Base-by-base conservation (phyloP, 2,113 vertebrate genomes). In the Cheilinus undulatus region DNA sequence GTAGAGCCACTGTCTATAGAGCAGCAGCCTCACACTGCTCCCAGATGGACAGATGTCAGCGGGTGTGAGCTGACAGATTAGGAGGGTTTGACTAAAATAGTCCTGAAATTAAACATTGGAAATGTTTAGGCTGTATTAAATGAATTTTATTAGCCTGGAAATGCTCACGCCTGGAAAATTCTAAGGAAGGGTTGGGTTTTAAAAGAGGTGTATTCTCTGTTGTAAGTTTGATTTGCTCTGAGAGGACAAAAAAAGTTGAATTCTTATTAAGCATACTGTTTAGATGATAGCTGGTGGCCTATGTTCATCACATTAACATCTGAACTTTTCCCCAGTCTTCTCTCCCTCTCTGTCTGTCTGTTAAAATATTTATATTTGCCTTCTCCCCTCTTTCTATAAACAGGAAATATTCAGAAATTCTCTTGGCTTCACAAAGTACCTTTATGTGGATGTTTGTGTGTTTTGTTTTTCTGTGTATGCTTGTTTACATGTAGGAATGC, bases 1-100 rank as follows among this genome's bases (percentile, higher is more conserved):
- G 27, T 51, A 65, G 72, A 81, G 78, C 77, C 63, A 63, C 74
- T 50, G 72, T 78, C 63, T 69, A 54, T 46, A 28, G 70, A 76
- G 52, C 62, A 38, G 38, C 8, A 67, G 14, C 36, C 70, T 76
- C 63, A 49, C 10, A 15, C 66, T 66, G 62, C 49, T 62, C 58
- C 34, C 19, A 0, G 36, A 57, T 46, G 42, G 78, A 82, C 74
- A 50, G 68, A 86, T 86, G 80, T 76, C 56, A 61, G 27, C 57
- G 66, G 32, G 46, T 56, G 73, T 49, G 59, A 68, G 27, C 76
- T 32, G 15, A 46, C 19, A 73, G 69, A 73, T 24, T 54, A 45
- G 20, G 26, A 68, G 45, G 38, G 43, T 53, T 42, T 10, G 17
- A 40, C 42, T 22, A 15, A 52, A 54, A 67, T n/a, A 22, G 3